A percentile compares a stretch with the other conserved stretches of the same genome.
Conservation (phyloP, 2,888 invertebrate genomes). For the Seladonia tumulorum region DNA sequence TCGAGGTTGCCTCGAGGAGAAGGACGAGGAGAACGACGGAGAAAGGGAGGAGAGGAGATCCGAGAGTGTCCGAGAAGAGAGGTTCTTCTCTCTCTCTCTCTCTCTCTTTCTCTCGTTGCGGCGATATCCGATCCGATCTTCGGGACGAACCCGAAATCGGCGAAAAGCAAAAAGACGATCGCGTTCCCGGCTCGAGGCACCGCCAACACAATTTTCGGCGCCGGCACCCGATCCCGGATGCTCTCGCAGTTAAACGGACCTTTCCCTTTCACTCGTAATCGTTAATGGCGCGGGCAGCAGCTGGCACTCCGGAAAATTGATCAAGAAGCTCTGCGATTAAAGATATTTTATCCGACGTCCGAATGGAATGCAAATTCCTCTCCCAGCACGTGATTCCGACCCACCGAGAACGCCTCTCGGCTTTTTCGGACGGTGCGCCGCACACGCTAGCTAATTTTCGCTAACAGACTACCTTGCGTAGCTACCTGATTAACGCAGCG, state of each 20-base stretch:
- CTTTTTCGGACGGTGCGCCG: not conserved
- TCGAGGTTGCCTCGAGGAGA: slow-evolving; percentile 50
- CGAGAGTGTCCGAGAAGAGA: not conserved
- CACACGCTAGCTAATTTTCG: not conserved
- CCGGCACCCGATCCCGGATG: not conserved
- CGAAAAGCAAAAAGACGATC: not conserved
- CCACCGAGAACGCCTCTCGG: not conserved
- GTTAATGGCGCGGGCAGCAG: not conserved
- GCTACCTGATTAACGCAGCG: too few species aligned
- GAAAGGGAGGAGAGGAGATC: slow-evolving; percentile 45
- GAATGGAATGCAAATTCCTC: not conserved
- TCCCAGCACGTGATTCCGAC: not conserved
- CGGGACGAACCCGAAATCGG: not conserved
- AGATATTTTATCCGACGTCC: not conserved
- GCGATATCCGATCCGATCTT: slow-evolving; percentile 12
- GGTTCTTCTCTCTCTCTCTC: not conserved
- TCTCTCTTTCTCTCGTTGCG: too few species aligned
- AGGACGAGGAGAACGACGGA: slow-evolving; percentile 61
- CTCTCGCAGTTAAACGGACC: not conserved
- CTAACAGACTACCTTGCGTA: not conserved
- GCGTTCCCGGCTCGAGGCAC: not conserved
- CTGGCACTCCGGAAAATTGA: not conserved
- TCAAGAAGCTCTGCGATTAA: not conserved
- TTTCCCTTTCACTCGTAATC: slow-evolving; percentile 30
- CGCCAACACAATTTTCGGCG: not conserved